Evolutionary conservation across 2,888 invertebrate genomes (phyloP), one percentile per base, ranked within the genome.

Genomic region (Rhyacophila evoluta): DNA sequence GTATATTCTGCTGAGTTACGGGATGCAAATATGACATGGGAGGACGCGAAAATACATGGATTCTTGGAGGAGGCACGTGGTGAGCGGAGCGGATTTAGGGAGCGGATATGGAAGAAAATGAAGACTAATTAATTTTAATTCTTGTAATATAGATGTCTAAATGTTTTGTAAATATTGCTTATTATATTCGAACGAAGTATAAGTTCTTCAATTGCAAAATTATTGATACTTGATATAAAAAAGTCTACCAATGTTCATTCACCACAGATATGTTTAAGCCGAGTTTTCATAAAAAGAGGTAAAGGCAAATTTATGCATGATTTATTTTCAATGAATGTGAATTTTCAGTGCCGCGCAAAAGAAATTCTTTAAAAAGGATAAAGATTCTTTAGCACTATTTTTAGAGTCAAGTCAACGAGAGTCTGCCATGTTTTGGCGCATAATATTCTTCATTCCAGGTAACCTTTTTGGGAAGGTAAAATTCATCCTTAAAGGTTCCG

Each of bases 311-410:
- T 55, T 55, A 12, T 10, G 19, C 55, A 55, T 55, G 55, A 55
- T 55, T 25, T 55, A 55, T 55, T 55, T 55, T 55, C 55, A 25
- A 55, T 55, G 55, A 55, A 55, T 55, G 55, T 55, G 15, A 55
- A 10, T 25, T 55, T 55, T 19, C 55, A 55, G 55, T 25, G 19
- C 10, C 19, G 55, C 19, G 15, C 55, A 55, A 55, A 55, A 55
- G 55, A 19, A 55, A 55, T 55, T 55, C 25, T 19, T 25, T 10
- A 10, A 12, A 25, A 55, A 55, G 55, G 55, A 19, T 55, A 55
- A 55, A 55, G 55, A 55, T 55, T 55, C 55, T 19, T 12, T 25
- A 0, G 55, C 29, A 55, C 55, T 25, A 55, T 55, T 55, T 55
- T 55, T 25, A 55, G 12, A 55, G 55, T 8, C 19, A 55, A 55